phyloP scores from a whole-genome alignment of 2,888 invertebrate species.

The Antheraea yamamai region DNA sequence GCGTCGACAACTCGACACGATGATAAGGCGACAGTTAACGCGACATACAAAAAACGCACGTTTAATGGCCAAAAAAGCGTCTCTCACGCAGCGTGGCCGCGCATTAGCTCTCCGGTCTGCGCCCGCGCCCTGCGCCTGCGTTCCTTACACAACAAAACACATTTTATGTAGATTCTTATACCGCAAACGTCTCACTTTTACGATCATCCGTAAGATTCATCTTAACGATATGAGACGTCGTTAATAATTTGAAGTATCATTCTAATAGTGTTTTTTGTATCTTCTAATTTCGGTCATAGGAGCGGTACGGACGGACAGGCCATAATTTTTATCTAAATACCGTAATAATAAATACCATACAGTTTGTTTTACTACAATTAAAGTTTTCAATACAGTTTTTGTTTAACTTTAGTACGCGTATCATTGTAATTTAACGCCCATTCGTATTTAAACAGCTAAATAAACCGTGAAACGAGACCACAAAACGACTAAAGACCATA shows the following conservation, averaged over 20 bases:
- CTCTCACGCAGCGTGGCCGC: conserved; percentile 45
- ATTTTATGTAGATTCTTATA: conserved; percentile 73
- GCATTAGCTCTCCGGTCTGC: conserved; percentile 25
- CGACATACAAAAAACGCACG: conserved; percentile 71
- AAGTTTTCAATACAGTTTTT: conserved; percentile 37
- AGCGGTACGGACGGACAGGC: background rate
- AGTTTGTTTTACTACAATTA: conserved; percentile 21
- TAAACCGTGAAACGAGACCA: conserved; percentile 77
- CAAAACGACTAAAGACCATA: conserved; percentile 76
- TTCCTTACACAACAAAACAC: conserved; percentile 42
- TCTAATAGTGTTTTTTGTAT: conserved; percentile 10
- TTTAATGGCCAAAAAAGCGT: conserved; percentile 71
- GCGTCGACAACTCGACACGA: conserved; percentile 81
- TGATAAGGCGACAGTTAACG: conserved; percentile 77
- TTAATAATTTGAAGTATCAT: conserved; percentile 15
- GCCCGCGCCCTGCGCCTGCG: conserved; percentile 29
- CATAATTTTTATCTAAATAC: conserved; percentile 10
- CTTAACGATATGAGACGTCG: conserved; percentile 11
- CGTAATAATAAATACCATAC: conserved; percentile 10
- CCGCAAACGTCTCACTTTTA: conserved; percentile 70
- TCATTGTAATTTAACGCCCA: conserved; percentile 66
- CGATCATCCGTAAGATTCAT: conserved; percentile 10
- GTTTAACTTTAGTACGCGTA: conserved; percentile 52
- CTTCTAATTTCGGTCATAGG: background rate
- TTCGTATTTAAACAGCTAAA: conserved; percentile 72